Base-by-base conservation (phyloP, 2,888 invertebrate species). In the Dioctria linearis region DNA sequence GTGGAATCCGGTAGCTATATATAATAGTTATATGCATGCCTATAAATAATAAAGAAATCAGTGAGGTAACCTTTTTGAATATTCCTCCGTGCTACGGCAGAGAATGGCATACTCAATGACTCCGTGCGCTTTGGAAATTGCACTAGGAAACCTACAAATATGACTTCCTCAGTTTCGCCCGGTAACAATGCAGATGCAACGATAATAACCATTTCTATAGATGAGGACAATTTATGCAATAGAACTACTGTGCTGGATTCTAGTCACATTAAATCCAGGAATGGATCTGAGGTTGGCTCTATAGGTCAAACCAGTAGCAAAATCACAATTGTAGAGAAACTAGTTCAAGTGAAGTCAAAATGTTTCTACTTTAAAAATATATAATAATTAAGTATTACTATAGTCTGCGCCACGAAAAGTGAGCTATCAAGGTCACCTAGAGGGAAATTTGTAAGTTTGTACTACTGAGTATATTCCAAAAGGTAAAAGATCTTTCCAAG, bases 11-110 rank as follows among this genome's bases (percentile, higher is more conserved):
- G 67, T 67, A 67, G 67, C 67, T 40, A 3, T 46, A 49, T 3
- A 25, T 25, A 25, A 25, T 25, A 25, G 25, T 25, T 25, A 25
- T 25, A 25, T 25, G 25, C 25, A 4, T 67, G 67, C 49, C 67
- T 49, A 67, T 67, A 67, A 67, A 49, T 67, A 67, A 67, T 67
- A 67, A 49, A 67, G 67, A 67, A 67, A 67, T 67, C 67, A 67
- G 49, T 46, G 67, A 49, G 49, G 46, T 49, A 67, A 49, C 67
- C 67, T 25, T 49, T 49, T 13, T 11, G 67, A 46, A 49, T 67
- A 67, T 11, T 67, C 13, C 43, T 3, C 40, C 43, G 61, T 42
- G 40, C 65, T 42, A 42, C 65, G 42, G 42, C 65, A 65, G 11
- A n/a, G 42, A 67, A 42, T 49, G 46, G 67, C 46, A 67, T 67